Base-by-base conservation (phyloP, 1,140 invertebrate species). In the Zophobas atratus region DNA sequence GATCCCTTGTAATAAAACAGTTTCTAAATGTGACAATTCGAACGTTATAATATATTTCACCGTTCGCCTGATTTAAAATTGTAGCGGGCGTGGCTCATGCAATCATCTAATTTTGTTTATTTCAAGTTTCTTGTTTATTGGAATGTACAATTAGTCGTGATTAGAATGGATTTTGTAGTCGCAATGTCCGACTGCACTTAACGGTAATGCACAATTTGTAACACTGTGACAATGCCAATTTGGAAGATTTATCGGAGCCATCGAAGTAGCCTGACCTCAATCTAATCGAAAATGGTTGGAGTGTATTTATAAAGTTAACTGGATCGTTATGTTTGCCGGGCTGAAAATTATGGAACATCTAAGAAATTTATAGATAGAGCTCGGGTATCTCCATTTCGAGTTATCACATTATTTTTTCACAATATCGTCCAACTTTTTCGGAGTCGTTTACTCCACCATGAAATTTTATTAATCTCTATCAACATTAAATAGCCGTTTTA, bases 311-410 rank as follows among this genome's bases (percentile, higher is more conserved):
- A 39, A 63, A 34, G 36, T 38, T n/a, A 39, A 6, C 49, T 51
- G 6, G 3, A 51, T 51, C 49, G n/a, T 51, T 51, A 51, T 51
- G 49, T 20, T 51, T 51, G n/a, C 49, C 20, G 49, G 49, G 6
- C 49, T 20, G 49, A 51, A 38, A 60, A 60, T 60, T 39, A 39
- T 39, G 2, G 56, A 57, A 33, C 32, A 57, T 57, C 33, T 33
- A 57, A 57, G 55, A 57, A 43, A 67, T 67, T 67, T 67, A 67
- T 67, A 20, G 60, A 8, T 4, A 34, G 34, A 63, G 6, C 33
- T 56, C n/a, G 20, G 49, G 20, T 53, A 53, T 53, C 49, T 53
- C 49, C 49, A 53, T 53, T 53, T 53, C 49, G 2, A 53, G 6
- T 53, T 8, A 8, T 8, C 43, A 8, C 56, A 36, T 60, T 60